Base-by-base conservation (phyloP, 2,113 vertebrate genomes). In the Larimichthys crocea region DNA sequence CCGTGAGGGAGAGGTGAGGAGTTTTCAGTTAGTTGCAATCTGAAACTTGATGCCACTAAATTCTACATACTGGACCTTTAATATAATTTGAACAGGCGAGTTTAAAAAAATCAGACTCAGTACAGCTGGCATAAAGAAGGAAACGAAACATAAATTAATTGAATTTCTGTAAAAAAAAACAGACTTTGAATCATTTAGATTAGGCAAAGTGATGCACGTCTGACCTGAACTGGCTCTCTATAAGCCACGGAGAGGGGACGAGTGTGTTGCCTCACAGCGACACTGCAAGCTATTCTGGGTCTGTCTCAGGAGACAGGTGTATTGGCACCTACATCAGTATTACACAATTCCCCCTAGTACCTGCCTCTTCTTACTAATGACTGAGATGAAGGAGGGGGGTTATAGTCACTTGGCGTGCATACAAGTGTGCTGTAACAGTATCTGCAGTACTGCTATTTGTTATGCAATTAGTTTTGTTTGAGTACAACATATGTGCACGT, bases 291-390 rank as follows among this genome's bases (percentile, higher is more conserved):
- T 85, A 78, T 79, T 90, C 78, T 48, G 59, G 59, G 55, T 65
- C 26, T 52, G 35, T 88, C 73, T 79, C 78, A 31, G 50, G 50
- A 83, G 80, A 78, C 79, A 62, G 72, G 88, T 84, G 80, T 79
- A 74, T 44, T 10, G 19, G 56, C 65, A 64, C 46, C 78, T 48
- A 72, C 82, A 81, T 80, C 75, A 84, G 64, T 70, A 59, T 72
- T 42, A 74, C 63, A 59, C 61, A 64, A 44, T 35, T 69, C 75
- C 72, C 80, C 44, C 64, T 11, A 66, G 55, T 66, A 59, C 66
- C 77, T 76, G 61, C 44, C 60, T 80, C 56, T 14, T 68, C 46
- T 74, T 24, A 74, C 72, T 75, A 79, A 82, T 69, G 65, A 67
- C 55, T 70, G 40, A 80, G 35, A 71, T 0, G 7, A 26, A 5